Evolutionary conservation across 1,140 invertebrate genomes (phyloP).

Genomic region (Polyergus mexicanus): DNA sequence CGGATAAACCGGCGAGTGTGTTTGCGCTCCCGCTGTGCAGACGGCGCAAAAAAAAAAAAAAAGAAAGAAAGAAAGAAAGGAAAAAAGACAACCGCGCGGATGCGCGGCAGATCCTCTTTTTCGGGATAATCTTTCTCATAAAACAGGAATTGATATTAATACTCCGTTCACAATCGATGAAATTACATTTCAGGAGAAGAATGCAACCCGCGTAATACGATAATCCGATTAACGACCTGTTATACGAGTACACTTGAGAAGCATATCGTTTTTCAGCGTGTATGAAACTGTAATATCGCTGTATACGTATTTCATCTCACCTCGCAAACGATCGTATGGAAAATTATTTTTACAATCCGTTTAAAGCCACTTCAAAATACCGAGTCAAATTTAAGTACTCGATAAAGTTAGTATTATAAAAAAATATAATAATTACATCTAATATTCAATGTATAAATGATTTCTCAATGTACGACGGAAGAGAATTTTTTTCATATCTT

Average conservation of each 20-base stretch:
- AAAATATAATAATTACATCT: background rate
- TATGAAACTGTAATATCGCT: conserved; percentile 44
- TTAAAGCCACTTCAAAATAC: background rate
- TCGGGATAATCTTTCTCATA: conserved; percentile 49
- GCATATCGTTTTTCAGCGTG: conserved; percentile 68
- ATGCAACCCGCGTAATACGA: conserved; percentile 67
- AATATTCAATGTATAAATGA: background rate
- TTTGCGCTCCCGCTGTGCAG: conserved; percentile 3
- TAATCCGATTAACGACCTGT: conserved; percentile 75
- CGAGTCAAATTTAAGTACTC: background rate
- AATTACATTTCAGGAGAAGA: conserved; percentile 72
- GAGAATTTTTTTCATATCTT: background rate
- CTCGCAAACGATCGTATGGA: background rate
- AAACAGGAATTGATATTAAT: conserved; percentile 68
- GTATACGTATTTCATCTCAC: conserved; percentile 17
- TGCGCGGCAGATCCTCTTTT: background rate
- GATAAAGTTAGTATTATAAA: background rate
- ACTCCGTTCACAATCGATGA: conserved; percentile 64
- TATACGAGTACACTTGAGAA: conserved; percentile 67
- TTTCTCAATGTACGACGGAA: background rate
- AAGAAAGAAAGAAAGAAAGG: conserved; percentile 7
- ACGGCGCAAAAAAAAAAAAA: conserved; percentile 9
- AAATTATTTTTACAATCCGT: conserved; percentile 35
- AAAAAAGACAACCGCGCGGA: too few relatives aligned
- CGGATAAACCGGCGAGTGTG: conserved; percentile 30